Percentiles rank a stretch among this genome's conserved stretches.
These are phyloP conservation scores for Adelphocoris suturalis DNA, from an alignment of 2,888 invertebrate species.

Conservation along the genomic window DNA sequence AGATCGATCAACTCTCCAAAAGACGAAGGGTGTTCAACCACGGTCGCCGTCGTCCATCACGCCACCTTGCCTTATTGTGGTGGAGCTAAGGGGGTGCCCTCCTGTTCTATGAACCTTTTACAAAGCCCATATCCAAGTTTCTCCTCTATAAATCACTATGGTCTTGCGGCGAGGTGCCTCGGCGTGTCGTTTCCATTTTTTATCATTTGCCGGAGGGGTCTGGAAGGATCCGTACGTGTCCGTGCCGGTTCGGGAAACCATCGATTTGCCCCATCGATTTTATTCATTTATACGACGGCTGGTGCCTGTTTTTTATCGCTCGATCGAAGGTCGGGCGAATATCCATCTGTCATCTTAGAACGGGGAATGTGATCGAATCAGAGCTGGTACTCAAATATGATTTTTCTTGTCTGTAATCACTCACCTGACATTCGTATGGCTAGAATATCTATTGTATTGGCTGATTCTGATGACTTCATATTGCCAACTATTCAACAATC, in stretches of 20 bases:
- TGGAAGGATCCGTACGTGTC: background rate
- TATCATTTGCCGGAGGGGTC: conserved; percentile 10
- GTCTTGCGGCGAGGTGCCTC: background rate
- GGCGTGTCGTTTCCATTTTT: conserved; percentile 36
- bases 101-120: conserved; percentile 32
- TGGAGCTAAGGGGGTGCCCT: background rate
- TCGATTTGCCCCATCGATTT: background rate
- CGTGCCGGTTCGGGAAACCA: background rate
- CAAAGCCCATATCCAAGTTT: conserved; percentile 42
- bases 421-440: no score
- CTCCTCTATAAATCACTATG: conserved; percentile 39
- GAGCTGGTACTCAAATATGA: no score
- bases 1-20: conserved; percentile 28
- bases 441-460: no score
- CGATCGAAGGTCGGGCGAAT: background rate
- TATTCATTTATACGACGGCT: background rate
- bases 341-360: background rate
- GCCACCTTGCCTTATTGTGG: conserved; percentile 27
- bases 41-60: conserved; percentile 29
- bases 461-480: no score
- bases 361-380: no score
- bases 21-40: conserved; percentile 13
- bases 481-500: no score
- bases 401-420: no score
- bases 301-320: background rate